Evolutionary conservation across 2,113 vertebrate species (phyloP), one percentile per base, ranked within the genome.

Genomic region (Aspiorhynchus laticeps): DNA sequence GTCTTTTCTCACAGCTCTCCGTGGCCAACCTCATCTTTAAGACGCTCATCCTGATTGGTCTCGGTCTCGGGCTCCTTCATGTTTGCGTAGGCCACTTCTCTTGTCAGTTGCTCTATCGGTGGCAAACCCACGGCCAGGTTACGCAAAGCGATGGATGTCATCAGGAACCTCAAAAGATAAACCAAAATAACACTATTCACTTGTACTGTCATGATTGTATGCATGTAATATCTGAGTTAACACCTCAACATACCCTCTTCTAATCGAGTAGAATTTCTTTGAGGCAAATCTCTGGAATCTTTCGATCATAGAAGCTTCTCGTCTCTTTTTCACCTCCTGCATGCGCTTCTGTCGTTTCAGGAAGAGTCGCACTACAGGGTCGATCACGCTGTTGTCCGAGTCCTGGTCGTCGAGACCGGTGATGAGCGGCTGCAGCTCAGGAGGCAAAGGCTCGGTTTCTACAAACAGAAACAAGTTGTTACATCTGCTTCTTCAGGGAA

Each of bases 61-160:
- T 91, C 92, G 0, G 78, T 76, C 74, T 92, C 90, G 1, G 94
- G 92, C 10, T 91, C 93, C 80, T 95, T 96, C 92, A 97, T 93
- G 94, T 95, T 97, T 89, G 97, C 97, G 0, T 94, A 97, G 12
- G 95, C 94, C 21, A 98, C 95, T 84, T 99, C 97, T 80, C 93
- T 93, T 0, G 94, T 95, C 89, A 99, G 94, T 92, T 97, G 98
- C 26, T 97, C 95, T 4, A 96, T 38, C 3, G 96, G 91, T 0
- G 98, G 97, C 4, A 96, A 95, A 6, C 97, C 98, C 26, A 97
- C 84, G 0, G 84, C 91, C 88, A 99, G 92, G 91, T 99, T 99
- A 63, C 98, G 94, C 82, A 99, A 89, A 0, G 98, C 96, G 9
- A 98, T 98, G 28, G 94, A 91, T 0, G 97, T 97, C 98, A 99